Conservation (phyloP, 2,888 invertebrate species). For the Habrosyne pyritoides region DNA sequence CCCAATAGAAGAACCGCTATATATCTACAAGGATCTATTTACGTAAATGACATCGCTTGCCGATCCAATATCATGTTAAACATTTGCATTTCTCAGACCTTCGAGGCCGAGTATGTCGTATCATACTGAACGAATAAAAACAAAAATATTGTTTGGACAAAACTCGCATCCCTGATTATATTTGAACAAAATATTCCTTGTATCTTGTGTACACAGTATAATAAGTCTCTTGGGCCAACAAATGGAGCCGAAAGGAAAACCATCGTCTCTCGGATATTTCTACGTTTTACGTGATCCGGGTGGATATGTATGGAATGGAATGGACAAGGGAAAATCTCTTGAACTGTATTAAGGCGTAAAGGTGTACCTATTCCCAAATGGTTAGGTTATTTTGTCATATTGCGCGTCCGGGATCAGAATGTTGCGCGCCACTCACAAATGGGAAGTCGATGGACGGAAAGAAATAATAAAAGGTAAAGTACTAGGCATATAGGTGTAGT, state of each 20-base stretch:
- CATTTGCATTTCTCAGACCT: conserved; percentile 67
- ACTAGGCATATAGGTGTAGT: neutral
- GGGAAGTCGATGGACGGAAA: conserved; percentile 62
- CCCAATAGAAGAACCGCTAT: conserved; percentile 32
- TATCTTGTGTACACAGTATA: conserved; percentile 77
- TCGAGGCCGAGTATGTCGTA: conserved; percentile 52
- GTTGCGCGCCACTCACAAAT: conserved; percentile 58
- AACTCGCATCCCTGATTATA: conserved; percentile 78
- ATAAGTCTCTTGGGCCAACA: conserved; percentile 79
- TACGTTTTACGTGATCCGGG: conserved; percentile 72
- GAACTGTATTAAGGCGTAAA: conserved; percentile 75
- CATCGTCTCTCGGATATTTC: conserved; percentile 65
- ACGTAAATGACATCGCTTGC: conserved; percentile 49
- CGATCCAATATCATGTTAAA: conserved; percentile 72
- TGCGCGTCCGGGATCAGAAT: conserved; percentile 51
- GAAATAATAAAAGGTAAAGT: conserved; percentile 55
- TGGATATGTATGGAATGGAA: conserved; percentile 62
- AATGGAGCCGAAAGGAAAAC: conserved; percentile 78
- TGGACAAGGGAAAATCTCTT: conserved; percentile 77
- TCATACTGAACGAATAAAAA: conserved; percentile 72
- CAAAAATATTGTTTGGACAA: conserved; percentile 72
- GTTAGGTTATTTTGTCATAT: conserved; percentile 69
- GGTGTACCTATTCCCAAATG: conserved; percentile 65
- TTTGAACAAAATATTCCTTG: conserved; percentile 79
- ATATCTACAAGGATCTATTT: conserved; percentile 36